phyloP scores from a whole-genome alignment of 2,113 vertebrate genomes.

The Speoplatyrhinus poulsoni region DNA sequence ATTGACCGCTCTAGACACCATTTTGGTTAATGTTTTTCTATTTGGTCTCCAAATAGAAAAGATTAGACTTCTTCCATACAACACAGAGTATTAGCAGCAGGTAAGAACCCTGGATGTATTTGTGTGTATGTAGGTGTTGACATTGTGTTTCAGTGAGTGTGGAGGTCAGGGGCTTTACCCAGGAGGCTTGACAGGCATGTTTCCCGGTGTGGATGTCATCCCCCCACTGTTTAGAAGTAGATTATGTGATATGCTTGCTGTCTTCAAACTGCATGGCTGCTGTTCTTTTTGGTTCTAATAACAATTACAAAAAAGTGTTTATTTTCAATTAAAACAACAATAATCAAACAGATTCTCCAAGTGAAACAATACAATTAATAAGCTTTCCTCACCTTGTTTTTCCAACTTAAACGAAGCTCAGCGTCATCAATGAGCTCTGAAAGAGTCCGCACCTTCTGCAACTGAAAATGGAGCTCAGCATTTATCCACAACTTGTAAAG shows the following conservation, averaged over 20 bases:
- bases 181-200: conserved; percentile 38
- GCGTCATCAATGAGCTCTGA: conserved; percentile 60
- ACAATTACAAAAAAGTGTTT: not conserved
- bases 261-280: not conserved
- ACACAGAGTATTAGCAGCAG: not conserved
- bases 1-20: no score
- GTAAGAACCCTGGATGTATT: not conserved
- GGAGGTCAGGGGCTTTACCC: conserved; percentile 23
- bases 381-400: conserved; percentile 1
- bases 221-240: no score
- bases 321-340: not conserved
- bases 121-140: not conserved
- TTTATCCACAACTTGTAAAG: not conserved
- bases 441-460: conserved; percentile 51
- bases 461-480: conserved; percentile 38
- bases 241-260: not conserved
- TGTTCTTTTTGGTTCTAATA: not conserved
- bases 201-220: not conserved
- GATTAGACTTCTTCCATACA: no score
- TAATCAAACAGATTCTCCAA: not conserved
- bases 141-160: not conserved
- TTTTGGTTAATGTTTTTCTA: no score
- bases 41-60: no score
- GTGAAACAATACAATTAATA: no score
- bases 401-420: conserved; percentile 14